A percentile compares a stretch with the other conserved stretches of the same genome.
Conservation (phyloP, 1,140 invertebrate species). For the Drosophila yakuba region DNA sequence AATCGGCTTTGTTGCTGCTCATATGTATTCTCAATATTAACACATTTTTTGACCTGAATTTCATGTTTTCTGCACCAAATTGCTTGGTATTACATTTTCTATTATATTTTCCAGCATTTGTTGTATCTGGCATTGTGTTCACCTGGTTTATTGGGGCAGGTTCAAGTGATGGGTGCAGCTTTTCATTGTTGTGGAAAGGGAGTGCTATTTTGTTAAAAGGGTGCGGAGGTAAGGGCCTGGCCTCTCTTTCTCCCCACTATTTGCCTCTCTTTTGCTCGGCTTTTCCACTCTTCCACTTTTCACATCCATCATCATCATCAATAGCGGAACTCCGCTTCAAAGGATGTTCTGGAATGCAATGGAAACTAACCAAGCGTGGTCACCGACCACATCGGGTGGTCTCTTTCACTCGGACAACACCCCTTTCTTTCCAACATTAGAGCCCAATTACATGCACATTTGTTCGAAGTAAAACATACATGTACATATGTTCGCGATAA, state of each 20-base stretch:
- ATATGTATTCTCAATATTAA: not conserved
- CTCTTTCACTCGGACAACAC: not conserved
- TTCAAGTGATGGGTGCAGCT: slow-evolving; percentile 25
- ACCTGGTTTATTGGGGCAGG: slow-evolving; percentile 13
- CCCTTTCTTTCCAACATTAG: not conserved
- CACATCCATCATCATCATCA: slow-evolving; percentile 11
- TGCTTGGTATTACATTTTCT: not conserved
- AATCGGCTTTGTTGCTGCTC: not conserved
- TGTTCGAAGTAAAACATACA: not conserved
- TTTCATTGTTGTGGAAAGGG: slow-evolving; percentile 9
- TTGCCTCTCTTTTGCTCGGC: not conserved
- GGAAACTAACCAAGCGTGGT: slow-evolving; percentile 23
- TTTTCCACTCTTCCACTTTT: slow-evolving; percentile 10
- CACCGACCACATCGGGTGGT: not conserved
- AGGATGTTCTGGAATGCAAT: slow-evolving; percentile 13
- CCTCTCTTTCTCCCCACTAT: not conserved
- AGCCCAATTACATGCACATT: slow-evolving; percentile 25
- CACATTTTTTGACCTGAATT: slow-evolving; percentile 1
- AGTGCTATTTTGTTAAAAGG: slow-evolving; percentile 3
- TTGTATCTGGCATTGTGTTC: not conserved
- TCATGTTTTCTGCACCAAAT: slow-evolving; percentile 1
- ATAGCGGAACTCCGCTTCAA: slow-evolving; percentile 31
- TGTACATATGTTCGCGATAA: slow-evolving; percentile 1
- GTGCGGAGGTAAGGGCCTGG: slow-evolving; percentile 4
- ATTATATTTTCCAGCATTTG: not conserved